Evolutionary conservation across 2,888 invertebrate genomes (phyloP).

Genomic region (Ectemnius lituratus): DNA sequence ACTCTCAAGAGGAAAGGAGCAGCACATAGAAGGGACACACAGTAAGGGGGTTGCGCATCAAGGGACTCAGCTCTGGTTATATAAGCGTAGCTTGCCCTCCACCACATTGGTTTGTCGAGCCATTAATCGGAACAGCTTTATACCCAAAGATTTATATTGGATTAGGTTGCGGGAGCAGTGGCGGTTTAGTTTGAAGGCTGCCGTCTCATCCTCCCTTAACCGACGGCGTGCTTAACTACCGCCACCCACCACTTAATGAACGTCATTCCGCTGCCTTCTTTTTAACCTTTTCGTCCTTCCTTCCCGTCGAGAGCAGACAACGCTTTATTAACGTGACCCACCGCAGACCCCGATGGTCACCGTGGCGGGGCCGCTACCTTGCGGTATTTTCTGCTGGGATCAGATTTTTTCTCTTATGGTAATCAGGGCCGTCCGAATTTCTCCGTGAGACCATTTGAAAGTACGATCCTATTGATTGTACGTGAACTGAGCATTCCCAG

Average conservation of each 20-base stretch:
- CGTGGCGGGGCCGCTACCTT: conserved; percentile 11
- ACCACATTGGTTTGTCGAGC: conserved; percentile 74
- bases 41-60: conserved; percentile 51
- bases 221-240: conserved; percentile 52
- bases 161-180: conserved; percentile 68
- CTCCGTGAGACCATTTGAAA: not conserved
- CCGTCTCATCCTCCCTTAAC: conserved; percentile 17
- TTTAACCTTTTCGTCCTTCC: conserved; percentile 27
- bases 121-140: conserved; percentile 76
- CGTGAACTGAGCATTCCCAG: too few relatives aligned
- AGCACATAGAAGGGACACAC: conserved; percentile 26
- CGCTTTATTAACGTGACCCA: conserved; percentile 36
- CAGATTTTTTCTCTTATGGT: not conserved
- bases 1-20: conserved; percentile 49
- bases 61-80: conserved; percentile 59
- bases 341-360: conserved; percentile 22
- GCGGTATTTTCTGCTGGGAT: conserved; percentile 10
- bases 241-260: conserved; percentile 57
- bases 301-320: not conserved
- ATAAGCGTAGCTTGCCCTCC: conserved; percentile 65
- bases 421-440: not conserved
- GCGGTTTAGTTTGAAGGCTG: conserved; percentile 69
- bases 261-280: conserved; percentile 55
- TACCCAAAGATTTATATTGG: conserved; percentile 74
- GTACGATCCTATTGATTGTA: not conserved